Percentiles rank a stretch among this genome's conserved stretches.
Conservation (phyloP, 2,888 invertebrate species). For the Drosophila tripunctata region DNA sequence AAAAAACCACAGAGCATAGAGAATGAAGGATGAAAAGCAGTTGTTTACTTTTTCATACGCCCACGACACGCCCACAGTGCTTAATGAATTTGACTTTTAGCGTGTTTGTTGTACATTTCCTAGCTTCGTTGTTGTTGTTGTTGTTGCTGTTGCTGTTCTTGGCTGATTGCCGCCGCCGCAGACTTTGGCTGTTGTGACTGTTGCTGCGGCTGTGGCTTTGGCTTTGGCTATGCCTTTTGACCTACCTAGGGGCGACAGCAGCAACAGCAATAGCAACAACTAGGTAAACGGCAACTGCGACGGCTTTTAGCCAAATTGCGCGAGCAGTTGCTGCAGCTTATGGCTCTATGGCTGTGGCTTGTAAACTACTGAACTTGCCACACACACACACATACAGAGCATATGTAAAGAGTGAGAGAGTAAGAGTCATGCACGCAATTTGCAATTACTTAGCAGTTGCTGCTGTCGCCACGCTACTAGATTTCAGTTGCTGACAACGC, state of each 20-base stretch:
- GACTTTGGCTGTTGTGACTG: slow-evolving; percentile 37
- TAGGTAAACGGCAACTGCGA: slow-evolving; percentile 24
- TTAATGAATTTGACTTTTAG: slow-evolving; percentile 64
- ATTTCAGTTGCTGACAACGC: slow-evolving; percentile 33
- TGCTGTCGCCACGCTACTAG: slow-evolving; percentile 3
- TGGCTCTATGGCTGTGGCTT: slow-evolving; percentile 9
- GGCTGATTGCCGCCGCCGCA: slow-evolving; percentile 45
- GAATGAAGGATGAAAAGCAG: slow-evolving; percentile 21
- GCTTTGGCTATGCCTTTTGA: slow-evolving; percentile 69
- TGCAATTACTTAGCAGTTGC: slow-evolving; percentile 68
- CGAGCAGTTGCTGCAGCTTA: slow-evolving; percentile 51
- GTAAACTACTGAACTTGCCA: slow-evolving; percentile 57
- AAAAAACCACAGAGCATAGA: background rate
- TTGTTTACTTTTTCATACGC: slow-evolving; percentile 36
- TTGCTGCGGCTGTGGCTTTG: slow-evolving; percentile 30
- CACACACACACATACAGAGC: too few species aligned
- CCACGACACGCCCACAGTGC: slow-evolving; percentile 26
- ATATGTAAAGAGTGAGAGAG: background rate
- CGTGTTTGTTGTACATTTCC: slow-evolving; percentile 23
- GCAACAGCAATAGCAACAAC: slow-evolving; percentile 2
- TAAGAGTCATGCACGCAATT: slow-evolving; percentile 62
- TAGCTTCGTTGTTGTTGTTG: too few species aligned
- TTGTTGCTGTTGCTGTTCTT: slow-evolving; percentile 22
- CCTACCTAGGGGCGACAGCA: slow-evolving; percentile 62
- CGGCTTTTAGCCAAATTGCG: slow-evolving; percentile 78